A percentile compares a stretch with the other conserved stretches of the same genome.
Evolutionary conservation across 2,888 invertebrate genomes (phyloP).

Genomic region (Oligia latruncula): DNA sequence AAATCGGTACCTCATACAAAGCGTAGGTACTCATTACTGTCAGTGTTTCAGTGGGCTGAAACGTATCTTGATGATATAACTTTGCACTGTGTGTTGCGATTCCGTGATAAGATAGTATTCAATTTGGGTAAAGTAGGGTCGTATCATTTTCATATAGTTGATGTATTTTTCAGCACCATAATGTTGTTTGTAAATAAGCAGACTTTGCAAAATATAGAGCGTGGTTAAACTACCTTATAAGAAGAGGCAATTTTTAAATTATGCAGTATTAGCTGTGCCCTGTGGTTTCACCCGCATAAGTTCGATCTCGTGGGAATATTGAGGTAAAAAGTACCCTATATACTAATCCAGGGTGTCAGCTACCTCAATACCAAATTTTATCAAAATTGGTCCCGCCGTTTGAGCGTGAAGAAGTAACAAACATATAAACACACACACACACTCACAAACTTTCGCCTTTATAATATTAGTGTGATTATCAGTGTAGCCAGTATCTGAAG

Average conservation of each 20-base stretch:
- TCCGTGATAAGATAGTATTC: constrained; percentile 17
- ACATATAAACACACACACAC: too few relatives aligned
- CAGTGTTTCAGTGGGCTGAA: constrained; percentile 31
- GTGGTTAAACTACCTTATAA: not conserved
- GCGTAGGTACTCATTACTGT: not conserved
- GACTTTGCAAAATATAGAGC: not conserved
- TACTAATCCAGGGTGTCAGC: too few relatives aligned
- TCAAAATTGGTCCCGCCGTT: too few relatives aligned
- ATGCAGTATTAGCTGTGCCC: too few relatives aligned
- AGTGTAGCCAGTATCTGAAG: too few relatives aligned
- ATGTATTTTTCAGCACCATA: not conserved
- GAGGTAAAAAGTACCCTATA: too few relatives aligned
- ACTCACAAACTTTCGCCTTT: too few relatives aligned
- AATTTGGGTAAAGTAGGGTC: constrained; percentile 16
- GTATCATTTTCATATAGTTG: constrained; percentile 1
- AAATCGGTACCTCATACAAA: constrained; percentile 1
- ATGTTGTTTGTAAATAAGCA: not conserved
- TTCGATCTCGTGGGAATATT: too few relatives aligned
- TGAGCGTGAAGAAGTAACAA: too few relatives aligned
- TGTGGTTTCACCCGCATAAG: too few relatives aligned
- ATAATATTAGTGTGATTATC: too few relatives aligned
- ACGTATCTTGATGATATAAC: constrained; percentile 39
- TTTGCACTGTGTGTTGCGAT: constrained; percentile 10
- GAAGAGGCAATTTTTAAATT: not conserved
- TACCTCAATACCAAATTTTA: too few relatives aligned